A percentile compares a stretch with the other conserved stretches of the same genome.
Evolutionary conservation across 2,113 vertebrate genomes (phyloP).

Genomic region (Nycticryphes semicollaris): DNA sequence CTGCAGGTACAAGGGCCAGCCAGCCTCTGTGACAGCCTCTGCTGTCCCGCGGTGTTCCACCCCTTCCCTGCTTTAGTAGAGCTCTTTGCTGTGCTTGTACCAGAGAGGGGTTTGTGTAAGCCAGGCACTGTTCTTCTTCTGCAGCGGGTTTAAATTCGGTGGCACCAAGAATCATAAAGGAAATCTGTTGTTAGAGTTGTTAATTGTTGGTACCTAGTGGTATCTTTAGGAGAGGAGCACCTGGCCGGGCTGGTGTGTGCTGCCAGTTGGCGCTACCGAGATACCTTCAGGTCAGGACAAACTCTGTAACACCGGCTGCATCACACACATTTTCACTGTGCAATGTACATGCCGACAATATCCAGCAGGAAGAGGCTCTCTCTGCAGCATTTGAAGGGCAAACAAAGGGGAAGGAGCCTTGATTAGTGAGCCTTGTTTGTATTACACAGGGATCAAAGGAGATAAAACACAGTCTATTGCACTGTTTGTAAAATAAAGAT

Average conservation of each 20-base stretch:
- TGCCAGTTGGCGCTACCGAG: not conserved
- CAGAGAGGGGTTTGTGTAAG: not conserved
- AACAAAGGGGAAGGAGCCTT: constrained; percentile 42
- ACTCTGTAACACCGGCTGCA: not conserved
- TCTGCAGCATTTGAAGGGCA: constrained; percentile 52
- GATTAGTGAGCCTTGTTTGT: constrained; percentile 45
- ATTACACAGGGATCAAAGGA: constrained; percentile 45
- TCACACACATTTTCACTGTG: not conserved
- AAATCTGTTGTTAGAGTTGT: not conserved
- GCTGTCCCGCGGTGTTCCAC: no score
- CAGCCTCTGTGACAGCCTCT: accelerated
- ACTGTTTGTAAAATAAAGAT: constrained; percentile 39
- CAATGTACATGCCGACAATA: not conserved
- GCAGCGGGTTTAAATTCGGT: not conserved
- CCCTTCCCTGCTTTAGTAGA: not conserved
- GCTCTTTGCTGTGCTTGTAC: not conserved
- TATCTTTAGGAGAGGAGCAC: constrained; percentile 11
- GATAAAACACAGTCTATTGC: constrained; percentile 36
- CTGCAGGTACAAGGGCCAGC: not conserved
- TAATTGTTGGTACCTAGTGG: not conserved
- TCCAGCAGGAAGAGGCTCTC: constrained; percentile 3
- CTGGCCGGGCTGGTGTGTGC: not conserved
- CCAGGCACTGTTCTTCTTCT: not conserved
- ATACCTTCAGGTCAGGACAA: not conserved
- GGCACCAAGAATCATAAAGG: not conserved